Conservation (phyloP, 2,888 invertebrate species). For the Apoda limacodes region DNA sequence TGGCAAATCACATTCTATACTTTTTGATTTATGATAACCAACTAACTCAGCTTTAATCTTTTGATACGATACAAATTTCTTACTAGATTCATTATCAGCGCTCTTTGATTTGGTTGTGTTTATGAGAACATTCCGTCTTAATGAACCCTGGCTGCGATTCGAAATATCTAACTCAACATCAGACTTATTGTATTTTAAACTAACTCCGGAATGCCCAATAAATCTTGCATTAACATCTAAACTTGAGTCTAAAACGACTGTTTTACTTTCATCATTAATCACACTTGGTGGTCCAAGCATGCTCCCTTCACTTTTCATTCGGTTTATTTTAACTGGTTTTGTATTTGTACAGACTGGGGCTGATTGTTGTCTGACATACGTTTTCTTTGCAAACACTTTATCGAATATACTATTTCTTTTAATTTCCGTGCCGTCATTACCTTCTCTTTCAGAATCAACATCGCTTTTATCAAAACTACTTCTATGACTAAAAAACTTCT, state of each 20-base stretch:
- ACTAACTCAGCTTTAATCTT: conserved; percentile 54
- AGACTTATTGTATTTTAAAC: conserved; percentile 34
- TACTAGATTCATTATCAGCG: conserved; percentile 38
- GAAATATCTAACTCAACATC: conserved; percentile 35
- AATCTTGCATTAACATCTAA: conserved; percentile 32
- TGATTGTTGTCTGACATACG: conserved; percentile 54
- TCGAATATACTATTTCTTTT: conserved; percentile 39
- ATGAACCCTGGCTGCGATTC: conserved; percentile 42
- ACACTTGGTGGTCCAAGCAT: conserved; percentile 36
- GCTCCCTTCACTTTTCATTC: conserved; percentile 51
- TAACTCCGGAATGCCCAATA: conserved; percentile 47
- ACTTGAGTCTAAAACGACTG: conserved; percentile 20
- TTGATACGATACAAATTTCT: conserved; percentile 43
- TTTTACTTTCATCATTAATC: conserved; percentile 25
- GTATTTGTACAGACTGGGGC: conserved; percentile 44
- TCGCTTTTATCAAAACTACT: conserved; percentile 53
- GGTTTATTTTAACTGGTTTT: conserved; percentile 40
- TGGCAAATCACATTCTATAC: conserved; percentile 51
- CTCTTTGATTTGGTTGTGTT: conserved; percentile 57
- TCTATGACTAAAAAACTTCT: conserved; percentile 59
- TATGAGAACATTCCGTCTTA: conserved; percentile 62
- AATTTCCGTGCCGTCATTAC: conserved; percentile 32
- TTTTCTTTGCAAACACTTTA: conserved; percentile 42
- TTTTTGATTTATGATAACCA: conserved; percentile 51
- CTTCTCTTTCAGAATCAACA: conserved; percentile 32